Evolutionary conservation across 2,113 vertebrate species (phyloP), one percentile per base, ranked within the genome.

Genomic region (Limnothrissa miodon): DNA sequence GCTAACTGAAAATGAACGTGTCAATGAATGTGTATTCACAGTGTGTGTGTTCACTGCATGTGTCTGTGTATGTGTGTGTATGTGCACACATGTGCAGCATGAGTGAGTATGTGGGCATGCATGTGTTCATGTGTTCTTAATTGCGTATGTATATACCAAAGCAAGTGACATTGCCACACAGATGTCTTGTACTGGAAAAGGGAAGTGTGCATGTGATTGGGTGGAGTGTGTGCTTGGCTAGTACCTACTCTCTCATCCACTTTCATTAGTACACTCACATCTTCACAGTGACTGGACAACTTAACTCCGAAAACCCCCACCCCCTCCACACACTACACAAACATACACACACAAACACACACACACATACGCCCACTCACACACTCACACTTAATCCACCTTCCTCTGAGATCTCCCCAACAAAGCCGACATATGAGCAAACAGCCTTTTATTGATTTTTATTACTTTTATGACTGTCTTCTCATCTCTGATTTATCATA

Each of bases 371-470:
- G 33, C n/a, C 29, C 4, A 66, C 9, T 33, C 59, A 66, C 59
- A 66, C 59, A 66, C n/a, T 13, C 25, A 29, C 62, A 48, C 79
- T 21, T 13, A 70, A 10, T 29, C 62, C 62, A 70, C 62, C 62
- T 36, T 2, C 62, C 25, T 70, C 25, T 70, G 48, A 51, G 17
- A 19, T 19, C 48, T 70, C 62, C 62, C 36, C n/a, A 4, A 29
- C 62, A 33, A 29, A 7, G 62, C 21, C 48, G 44, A 45, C 5
- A 7, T 29, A 53, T 78, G 74, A n/a, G 19, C 80, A 62, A 78
- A 85, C 62, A 78, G 66, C 62, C 36, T 29, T 83, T 78, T 85
- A 87, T 85, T 86, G 83, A 82, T 82, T 85, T 83, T 53, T 62
- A 82, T 80, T 17, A 59, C 74, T 79, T 86, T 84, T 85, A 83